Conservation (phyloP, 2,888 invertebrate species). For the Clepsis dumicolana region DNA sequence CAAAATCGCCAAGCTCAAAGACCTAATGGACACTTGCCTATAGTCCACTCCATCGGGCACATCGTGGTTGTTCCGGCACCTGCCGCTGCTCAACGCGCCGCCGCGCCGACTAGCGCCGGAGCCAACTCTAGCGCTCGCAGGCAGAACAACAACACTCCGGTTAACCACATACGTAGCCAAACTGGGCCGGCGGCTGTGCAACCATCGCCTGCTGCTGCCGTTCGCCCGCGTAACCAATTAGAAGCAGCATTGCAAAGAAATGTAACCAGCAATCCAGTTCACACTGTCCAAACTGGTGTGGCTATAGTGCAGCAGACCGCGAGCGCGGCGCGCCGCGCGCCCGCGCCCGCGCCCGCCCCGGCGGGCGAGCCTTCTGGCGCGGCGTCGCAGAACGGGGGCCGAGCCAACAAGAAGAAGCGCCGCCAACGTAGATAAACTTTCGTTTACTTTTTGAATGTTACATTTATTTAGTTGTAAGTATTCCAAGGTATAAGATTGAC, state of each 20-base stretch:
- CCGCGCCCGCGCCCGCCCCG: slow-evolving; percentile 47
- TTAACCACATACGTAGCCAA: slow-evolving; percentile 19
- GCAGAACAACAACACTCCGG: slow-evolving; percentile 11
- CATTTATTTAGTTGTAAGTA: slow-evolving; percentile 46
- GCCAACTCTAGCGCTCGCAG: slow-evolving; percentile 11
- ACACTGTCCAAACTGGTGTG: slow-evolving; percentile 45
- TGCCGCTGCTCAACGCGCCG: slow-evolving; percentile 14
- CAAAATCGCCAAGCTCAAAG: slow-evolving; percentile 44
- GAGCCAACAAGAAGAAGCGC: slow-evolving; percentile 72
- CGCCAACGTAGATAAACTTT: slow-evolving; percentile 73
- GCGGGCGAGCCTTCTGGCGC: slow-evolving; percentile 55
- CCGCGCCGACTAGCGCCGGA: slow-evolving; percentile 17
- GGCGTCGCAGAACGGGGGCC: slow-evolving; percentile 56
- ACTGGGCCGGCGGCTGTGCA: slow-evolving; percentile 26
- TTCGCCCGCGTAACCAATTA: slow-evolving; percentile 8
- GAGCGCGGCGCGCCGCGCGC: slow-evolving; percentile 42
- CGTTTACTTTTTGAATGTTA: slow-evolving; percentile 46
- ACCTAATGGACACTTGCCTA: slow-evolving; percentile 50
- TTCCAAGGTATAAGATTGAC: slow-evolving; percentile 44
- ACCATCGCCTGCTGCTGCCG: slow-evolving; percentile 21
- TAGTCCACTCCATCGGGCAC: slow-evolving; percentile 9
- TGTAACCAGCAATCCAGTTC: slow-evolving; percentile 44
- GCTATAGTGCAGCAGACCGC: slow-evolving; percentile 46
- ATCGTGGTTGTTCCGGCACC: slow-evolving; percentile 5
- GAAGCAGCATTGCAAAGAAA: slow-evolving; percentile 41